phyloP scores from a whole-genome alignment of 2,797 vertebrate species.

The Gambelia wislizenii region DNA sequence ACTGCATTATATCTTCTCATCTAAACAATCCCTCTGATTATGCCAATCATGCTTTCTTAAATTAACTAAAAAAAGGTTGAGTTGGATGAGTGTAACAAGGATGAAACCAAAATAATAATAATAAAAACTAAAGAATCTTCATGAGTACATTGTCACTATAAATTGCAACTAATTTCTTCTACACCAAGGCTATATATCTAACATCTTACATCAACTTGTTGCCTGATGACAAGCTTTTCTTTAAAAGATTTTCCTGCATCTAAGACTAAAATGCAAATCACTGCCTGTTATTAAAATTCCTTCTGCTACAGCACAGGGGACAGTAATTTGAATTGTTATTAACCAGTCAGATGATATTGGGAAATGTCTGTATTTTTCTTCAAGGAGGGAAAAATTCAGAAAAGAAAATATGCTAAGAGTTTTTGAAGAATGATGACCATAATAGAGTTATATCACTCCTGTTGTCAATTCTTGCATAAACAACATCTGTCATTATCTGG shows the following conservation, averaged over 20 bases:
- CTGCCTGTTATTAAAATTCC: not conserved
- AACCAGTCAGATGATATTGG: not conserved
- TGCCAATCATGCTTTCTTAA: not conserved
- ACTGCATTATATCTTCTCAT: too few species aligned
- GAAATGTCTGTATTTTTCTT: not conserved
- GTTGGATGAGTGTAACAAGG: conserved; percentile 6
- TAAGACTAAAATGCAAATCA: not conserved
- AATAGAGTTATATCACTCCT: not conserved
- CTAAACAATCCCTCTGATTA: too few species aligned
- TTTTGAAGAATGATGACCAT: not conserved
- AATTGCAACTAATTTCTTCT: not conserved
- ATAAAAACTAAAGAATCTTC: not conserved
- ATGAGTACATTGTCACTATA: not conserved
- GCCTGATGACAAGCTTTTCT: not conserved
- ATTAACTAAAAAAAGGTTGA: conserved; percentile 3
- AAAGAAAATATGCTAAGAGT: not conserved
- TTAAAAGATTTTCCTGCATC: not conserved
- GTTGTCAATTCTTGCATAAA: not conserved
- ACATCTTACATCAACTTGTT: not conserved
- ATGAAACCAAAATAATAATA: conserved; percentile 17
- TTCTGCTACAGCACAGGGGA: not conserved
- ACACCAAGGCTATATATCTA: not conserved
- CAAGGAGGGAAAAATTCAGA: not conserved
- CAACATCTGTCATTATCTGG: conserved; percentile 15
- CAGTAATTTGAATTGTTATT: conserved; percentile 4